Percentiles rank a stretch among this genome's conserved stretches.
These are phyloP conservation scores for Diabrotica balteata DNA, from an alignment of 2,888 invertebrate genomes.

Conservation along the genomic window DNA sequence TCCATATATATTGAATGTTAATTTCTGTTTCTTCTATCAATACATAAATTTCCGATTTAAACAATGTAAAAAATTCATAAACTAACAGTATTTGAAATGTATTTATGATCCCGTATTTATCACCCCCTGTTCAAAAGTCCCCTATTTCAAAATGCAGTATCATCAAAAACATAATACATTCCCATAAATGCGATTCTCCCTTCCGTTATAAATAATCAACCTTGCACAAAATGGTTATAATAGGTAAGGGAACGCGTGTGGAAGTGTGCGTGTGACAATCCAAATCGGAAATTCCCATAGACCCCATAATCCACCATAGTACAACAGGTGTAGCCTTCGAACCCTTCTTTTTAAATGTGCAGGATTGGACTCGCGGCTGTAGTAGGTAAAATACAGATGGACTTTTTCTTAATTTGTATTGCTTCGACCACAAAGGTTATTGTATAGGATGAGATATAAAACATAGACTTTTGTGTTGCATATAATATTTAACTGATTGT, in stretches of 20 bases:
- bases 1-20: too few species aligned
- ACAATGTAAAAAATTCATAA: too few species aligned
- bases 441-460: too few species aligned
- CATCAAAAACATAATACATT: slow-evolving; percentile 13
- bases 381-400: too few species aligned
- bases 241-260: slow-evolving; percentile 41
- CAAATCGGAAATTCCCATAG: slow-evolving; percentile 49
- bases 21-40: too few species aligned
- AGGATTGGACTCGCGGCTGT: not conserved
- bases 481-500: too few species aligned
- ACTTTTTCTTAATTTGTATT: too few species aligned
- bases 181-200: slow-evolving; percentile 6
- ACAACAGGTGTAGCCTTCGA: slow-evolving; percentile 35
- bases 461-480: too few species aligned
- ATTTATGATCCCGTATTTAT: too few species aligned
- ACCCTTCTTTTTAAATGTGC: slow-evolving; percentile 20
- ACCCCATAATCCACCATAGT: slow-evolving; percentile 27
- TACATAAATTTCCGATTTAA: too few species aligned
- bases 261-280: slow-evolving; percentile 48
- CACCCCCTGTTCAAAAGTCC: not conserved
- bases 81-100: too few species aligned
- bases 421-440: too few species aligned
- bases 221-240: slow-evolving; percentile 18
- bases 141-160: slow-evolving; percentile 14
- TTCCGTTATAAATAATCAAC: slow-evolving; percentile 23